These are phyloP conservation scores for Leptura quadrifasciata DNA, from an alignment of 2,888 invertebrate genomes.

Conservation along the genomic window DNA sequence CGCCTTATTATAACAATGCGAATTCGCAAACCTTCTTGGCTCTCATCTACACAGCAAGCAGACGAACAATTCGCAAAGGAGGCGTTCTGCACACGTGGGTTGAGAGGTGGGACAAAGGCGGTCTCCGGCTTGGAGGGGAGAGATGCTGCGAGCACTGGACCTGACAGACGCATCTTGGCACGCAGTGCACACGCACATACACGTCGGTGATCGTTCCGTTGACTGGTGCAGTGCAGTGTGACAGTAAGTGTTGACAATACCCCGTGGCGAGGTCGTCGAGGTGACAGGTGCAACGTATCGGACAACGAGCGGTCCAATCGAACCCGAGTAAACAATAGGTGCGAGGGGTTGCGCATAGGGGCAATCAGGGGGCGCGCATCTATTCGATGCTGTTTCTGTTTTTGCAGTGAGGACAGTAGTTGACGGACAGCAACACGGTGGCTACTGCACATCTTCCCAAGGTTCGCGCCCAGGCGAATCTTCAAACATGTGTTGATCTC, in stretches of 20 bases:
- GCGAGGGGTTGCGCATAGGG: constrained; percentile 67
- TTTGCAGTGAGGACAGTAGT: constrained; percentile 69
- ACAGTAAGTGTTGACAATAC: constrained; percentile 58
- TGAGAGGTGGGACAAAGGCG: constrained; percentile 69
- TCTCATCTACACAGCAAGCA: constrained; percentile 64
- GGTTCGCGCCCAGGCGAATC: constrained; percentile 72
- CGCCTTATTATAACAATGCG: constrained; percentile 71
- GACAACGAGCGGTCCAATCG: constrained; percentile 60
- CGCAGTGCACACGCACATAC: constrained; percentile 71
- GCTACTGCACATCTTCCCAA: constrained; percentile 72
- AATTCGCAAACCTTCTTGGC: constrained; percentile 71
- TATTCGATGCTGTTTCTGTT: constrained; percentile 62
- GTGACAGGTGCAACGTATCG: constrained; percentile 59
- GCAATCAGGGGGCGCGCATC: constrained; percentile 64
- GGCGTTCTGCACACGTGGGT: constrained; percentile 72
- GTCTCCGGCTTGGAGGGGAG: constrained; percentile 66
- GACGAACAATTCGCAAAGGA: constrained; percentile 71
- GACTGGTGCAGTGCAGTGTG: constrained; percentile 58
- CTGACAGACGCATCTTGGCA: constrained; percentile 72
- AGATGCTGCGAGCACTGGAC: constrained; percentile 64
- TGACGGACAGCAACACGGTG: constrained; percentile 70
- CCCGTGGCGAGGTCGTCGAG: constrained; percentile 58
- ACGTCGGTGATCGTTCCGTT: constrained; percentile 62
- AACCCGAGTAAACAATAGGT: constrained; percentile 69
- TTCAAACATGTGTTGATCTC: constrained; percentile 72